phyloP scores from a whole-genome alignment of 2,113 vertebrate genomes.

The Halcyon malimbica region DNA sequence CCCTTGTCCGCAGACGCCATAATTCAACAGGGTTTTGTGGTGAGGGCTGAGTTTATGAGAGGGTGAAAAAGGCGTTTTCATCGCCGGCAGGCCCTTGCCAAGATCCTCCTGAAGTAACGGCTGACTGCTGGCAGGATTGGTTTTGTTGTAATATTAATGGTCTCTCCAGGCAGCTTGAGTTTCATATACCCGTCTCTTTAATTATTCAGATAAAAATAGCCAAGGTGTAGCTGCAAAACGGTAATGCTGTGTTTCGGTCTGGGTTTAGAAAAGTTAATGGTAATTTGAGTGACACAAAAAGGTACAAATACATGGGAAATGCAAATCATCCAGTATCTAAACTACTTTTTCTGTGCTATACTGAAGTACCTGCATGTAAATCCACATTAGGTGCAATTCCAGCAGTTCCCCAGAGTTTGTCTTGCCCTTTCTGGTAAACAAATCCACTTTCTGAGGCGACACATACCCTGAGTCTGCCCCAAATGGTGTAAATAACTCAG shows the following conservation, averaged over 20 bases:
- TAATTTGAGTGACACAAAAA: not conserved
- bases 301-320: not conserved
- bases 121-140: not conserved
- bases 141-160: conserved; percentile 57
- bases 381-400: not conserved
- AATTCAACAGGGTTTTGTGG: not conserved
- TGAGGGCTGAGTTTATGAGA: not conserved
- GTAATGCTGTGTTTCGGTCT: not conserved
- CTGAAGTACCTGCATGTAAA: not conserved
- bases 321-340: not conserved
- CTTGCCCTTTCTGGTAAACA: not conserved
- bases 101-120: not conserved
- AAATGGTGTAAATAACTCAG: not conserved
- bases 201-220: conserved; percentile 48
- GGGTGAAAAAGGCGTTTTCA: not conserved
- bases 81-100: not conserved
- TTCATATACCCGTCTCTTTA: not conserved
- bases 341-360: not conserved
- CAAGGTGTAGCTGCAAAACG: not conserved
- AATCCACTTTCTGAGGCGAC: not conserved
- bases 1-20: not conserved
- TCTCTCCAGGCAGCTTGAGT: not conserved
- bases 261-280: not conserved
- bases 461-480: not conserved
- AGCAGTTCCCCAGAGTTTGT: not conserved